Evolutionary conservation across 1,140 invertebrate genomes (phyloP), one percentile per base, ranked within the genome.

Genomic region (Achatina immaculata): DNA sequence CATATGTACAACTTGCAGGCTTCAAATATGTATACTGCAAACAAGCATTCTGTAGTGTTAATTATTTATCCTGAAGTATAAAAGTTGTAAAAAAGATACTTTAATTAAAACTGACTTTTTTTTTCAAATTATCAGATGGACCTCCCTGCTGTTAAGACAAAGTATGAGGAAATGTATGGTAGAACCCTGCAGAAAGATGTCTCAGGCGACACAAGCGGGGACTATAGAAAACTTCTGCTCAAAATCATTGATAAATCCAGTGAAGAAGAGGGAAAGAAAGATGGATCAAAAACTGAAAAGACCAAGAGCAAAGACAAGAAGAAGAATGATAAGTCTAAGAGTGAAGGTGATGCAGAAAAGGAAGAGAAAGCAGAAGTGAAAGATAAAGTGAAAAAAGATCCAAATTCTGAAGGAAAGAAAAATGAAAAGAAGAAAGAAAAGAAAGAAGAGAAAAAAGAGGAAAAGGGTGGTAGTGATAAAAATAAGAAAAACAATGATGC

Each of bases 191-290:
- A 73, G 11, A 82, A 87, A 6, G 81, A 82, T 42, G 86, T 90
- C 28, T 81, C 89, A 42, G 79, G 79, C 24, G 89, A 91, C 31
- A 87, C 81, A 51, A 86, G 83, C 71, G 90, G 89, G 6, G 86
- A 90, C 81, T 90, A 88, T 78, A 86, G 84, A 73, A 84, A 88
- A 74, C 55, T 88, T 38, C 78, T 90, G 45, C 73, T 90, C 38
- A 85, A 81, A 58, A 78, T 90, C 31, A 79, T 89, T 82, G 86
- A 86, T 42, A 85, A 86, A 51, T 42, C 31, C 28, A n/a, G 72
- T 19, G n/a, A 42, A 72, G 42, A 36, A 42, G 45, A 45, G n/a
- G 28, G 42, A 51, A 74, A 55, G 72, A 74, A 74, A 28, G 9
- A 43, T 28, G 45, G 6, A 51, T 9, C 42, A 51, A 74, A 74